Conservation (phyloP, 2,888 invertebrate genomes). For the Tenthredo scrophulariae region DNA sequence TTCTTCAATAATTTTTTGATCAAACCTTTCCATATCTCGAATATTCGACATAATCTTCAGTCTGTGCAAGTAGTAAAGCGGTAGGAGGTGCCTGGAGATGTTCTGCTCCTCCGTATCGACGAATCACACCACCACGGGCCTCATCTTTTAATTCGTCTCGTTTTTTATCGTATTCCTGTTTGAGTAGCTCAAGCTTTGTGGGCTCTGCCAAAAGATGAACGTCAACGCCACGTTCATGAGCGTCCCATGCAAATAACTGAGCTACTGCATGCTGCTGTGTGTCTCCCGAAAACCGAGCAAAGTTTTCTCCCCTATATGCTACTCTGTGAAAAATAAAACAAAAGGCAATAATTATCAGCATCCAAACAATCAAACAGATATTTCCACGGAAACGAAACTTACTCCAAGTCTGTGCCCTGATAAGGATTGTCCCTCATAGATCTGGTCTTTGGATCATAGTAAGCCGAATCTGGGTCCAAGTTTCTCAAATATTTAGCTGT, state of each 20-base stretch:
- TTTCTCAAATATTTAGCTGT: constrained; percentile 99
- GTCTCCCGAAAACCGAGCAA: constrained; percentile 96
- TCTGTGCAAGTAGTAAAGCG: constrained; percentile 94
- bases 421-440: constrained; percentile 99
- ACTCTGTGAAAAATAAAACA: constrained; percentile 73
- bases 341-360: constrained; percentile 17
- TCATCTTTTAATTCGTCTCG: constrained; percentile 94
- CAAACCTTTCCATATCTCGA: constrained; percentile 92
- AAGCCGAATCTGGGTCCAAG: constrained; percentile 97
- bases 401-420: constrained; percentile 83
- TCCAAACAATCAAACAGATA: background rate
- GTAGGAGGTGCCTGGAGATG: constrained; percentile 93
- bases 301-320: constrained; percentile 97
- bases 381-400: constrained; percentile 69
- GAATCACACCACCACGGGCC: constrained; percentile 91
- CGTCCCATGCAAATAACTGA: constrained; percentile 99
- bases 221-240: constrained; percentile 94
- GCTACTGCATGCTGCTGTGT: constrained; percentile 94
- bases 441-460: constrained; percentile 99
- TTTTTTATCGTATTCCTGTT: constrained; percentile 93
- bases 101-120: constrained; percentile 97
- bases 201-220: constrained; percentile 98
- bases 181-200: constrained; percentile 95
- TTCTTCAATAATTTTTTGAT: background rate
- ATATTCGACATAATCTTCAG: constrained; percentile 97